A percentile compares a stretch with the other conserved stretches of the same genome.
Conservation (phyloP, 2,888 invertebrate species). For the Elysia crispata region DNA sequence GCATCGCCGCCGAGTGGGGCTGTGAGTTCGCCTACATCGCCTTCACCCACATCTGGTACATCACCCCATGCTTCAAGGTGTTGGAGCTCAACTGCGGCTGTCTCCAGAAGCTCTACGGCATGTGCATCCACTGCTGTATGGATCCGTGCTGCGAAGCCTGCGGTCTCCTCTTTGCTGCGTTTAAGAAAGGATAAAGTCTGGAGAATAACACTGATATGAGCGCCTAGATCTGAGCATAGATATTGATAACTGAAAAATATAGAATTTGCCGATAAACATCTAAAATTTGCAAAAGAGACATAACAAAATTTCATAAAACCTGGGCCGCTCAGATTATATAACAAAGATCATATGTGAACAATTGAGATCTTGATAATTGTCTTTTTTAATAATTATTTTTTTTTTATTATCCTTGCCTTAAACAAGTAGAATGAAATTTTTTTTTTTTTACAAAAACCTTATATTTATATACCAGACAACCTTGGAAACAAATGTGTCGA, state of each 20-base stretch:
- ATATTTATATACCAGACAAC: too few species aligned
- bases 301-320: too few species aligned
- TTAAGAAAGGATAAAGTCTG: constrained; percentile 53
- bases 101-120: constrained; percentile 76
- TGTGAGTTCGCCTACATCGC: constrained; percentile 80
- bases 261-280: too few species aligned
- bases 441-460: too few species aligned
- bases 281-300: too few species aligned
- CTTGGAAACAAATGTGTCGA: too few species aligned
- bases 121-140: constrained; percentile 78
- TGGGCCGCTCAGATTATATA: too few species aligned
- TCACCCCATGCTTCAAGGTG: constrained; percentile 83
- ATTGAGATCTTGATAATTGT: too few species aligned
- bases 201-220: constrained; percentile 70
- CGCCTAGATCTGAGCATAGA: background rate
- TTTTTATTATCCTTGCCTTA: too few species aligned
- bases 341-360: too few species aligned
- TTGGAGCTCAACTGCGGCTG: constrained; percentile 81
- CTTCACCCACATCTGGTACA: constrained; percentile 84
- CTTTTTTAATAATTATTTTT: too few species aligned
- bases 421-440: too few species aligned
- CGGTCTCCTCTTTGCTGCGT: constrained; percentile 58
- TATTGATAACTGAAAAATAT: background rate
- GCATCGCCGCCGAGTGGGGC: constrained; percentile 82
- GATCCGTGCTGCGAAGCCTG: constrained; percentile 63